Conservation (phyloP, 2,113 vertebrate species). For the Mystacornis crossleyi region DNA sequence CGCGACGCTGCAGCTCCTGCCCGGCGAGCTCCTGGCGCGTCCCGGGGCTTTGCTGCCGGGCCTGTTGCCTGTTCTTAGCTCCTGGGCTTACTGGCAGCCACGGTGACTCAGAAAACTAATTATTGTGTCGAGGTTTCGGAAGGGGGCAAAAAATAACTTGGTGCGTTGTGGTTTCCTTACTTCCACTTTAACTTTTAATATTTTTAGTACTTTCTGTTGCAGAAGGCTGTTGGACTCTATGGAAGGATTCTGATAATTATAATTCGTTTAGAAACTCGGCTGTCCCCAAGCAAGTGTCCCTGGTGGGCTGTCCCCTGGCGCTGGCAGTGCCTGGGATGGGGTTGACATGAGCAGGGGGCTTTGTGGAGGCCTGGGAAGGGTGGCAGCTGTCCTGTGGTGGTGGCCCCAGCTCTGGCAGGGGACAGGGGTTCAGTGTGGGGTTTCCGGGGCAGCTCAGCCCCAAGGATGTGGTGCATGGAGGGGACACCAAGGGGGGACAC, state of each 20-base stretch:
- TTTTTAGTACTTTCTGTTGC: not conserved
- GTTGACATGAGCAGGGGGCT: not conserved
- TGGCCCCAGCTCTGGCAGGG: not conserved
- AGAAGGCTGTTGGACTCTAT: not conserved
- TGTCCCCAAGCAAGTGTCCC: not conserved
- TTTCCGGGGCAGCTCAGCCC: not conserved
- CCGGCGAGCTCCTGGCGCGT: not conserved
- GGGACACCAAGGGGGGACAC: no score
- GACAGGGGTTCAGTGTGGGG: not conserved
- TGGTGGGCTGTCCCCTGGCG: not conserved
- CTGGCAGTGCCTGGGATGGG: not conserved
- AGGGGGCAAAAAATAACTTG: not conserved
- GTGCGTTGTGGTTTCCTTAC: not conserved
- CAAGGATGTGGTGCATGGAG: not conserved
- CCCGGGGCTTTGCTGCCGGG: not conserved
- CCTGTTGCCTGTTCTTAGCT: constrained; percentile 30
- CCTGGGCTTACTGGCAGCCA: constrained; percentile 6
- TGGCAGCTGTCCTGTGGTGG: not conserved
- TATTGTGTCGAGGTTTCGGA: not conserved
- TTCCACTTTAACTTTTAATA: not conserved
- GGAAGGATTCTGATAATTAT: not conserved
- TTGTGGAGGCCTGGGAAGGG: not conserved
- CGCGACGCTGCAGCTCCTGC: not conserved
- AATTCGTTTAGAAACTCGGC: not conserved
- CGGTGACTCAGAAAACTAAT: constrained; percentile 35